Conservation (phyloP, 2,888 invertebrate genomes). For the Leptodirus hochenwartii region DNA sequence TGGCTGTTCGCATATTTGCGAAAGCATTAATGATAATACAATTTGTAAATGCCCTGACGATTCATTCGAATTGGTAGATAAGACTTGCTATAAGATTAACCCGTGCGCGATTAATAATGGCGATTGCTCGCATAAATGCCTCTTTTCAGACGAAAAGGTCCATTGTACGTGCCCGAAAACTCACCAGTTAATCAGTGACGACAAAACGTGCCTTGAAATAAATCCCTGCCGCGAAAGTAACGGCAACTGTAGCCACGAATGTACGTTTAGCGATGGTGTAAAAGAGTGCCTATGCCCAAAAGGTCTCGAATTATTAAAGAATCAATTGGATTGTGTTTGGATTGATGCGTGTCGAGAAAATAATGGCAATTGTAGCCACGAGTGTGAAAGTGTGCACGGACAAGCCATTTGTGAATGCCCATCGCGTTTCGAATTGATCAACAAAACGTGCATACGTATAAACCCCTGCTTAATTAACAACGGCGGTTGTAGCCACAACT, state of each 20-base stretch:
- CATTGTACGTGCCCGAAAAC: conserved; percentile 17
- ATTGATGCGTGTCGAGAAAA: conserved; percentile 12
- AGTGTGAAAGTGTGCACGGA: conserved; percentile 23
- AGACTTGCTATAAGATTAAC: conserved; percentile 24
- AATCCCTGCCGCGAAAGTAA: conserved; percentile 16
- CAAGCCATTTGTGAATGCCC: conserved; percentile 37
- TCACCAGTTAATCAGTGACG: conserved; percentile 25
- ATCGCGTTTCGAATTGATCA: conserved; percentile 26
- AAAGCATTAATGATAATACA: conserved; percentile 26
- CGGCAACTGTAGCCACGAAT: conserved; percentile 31
- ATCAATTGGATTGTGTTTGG: conserved; percentile 13
- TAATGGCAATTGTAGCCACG: conserved; percentile 29
- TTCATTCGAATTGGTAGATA: conserved; percentile 18
- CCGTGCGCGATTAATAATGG: conserved; percentile 29
- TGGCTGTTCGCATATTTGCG: conserved; percentile 41
- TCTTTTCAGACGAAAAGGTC: conserved; percentile 14
- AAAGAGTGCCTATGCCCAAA: conserved; percentile 4
- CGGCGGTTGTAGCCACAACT: conserved; percentile 44
- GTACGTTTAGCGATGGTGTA: conserved; percentile 28
- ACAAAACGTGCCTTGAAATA: conserved; percentile 18
- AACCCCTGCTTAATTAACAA: conserved; percentile 38
- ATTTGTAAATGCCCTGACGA: conserved; percentile 25
- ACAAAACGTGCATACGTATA: conserved; percentile 25
- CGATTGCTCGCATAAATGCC: conserved; percentile 37
- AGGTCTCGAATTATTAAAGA: conserved; percentile 2